phyloP scores from a whole-genome alignment of 2,113 vertebrate species.

The Misgurnus mizolepis region DNA sequence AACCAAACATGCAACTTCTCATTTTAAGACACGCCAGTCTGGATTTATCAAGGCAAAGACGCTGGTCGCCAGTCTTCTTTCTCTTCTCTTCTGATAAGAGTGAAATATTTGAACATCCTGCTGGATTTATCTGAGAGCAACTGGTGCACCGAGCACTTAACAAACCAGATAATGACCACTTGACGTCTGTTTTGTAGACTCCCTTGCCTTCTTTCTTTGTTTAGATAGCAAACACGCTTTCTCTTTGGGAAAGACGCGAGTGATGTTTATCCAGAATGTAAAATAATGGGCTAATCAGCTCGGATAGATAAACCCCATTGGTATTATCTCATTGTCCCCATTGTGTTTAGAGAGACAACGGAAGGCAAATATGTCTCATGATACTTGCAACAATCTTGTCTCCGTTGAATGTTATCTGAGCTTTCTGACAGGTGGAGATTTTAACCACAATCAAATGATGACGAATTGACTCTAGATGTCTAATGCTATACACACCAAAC shows the following conservation, averaged over 20 bases:
- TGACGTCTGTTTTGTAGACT: not conserved
- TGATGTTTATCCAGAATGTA: constrained; percentile 46
- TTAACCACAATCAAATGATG: not conserved
- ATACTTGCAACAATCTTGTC: constrained; percentile 25
- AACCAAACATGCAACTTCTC: not conserved
- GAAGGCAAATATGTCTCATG: constrained; percentile 16
- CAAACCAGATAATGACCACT: not conserved
- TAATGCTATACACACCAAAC: too few species aligned
- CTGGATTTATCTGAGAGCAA: not conserved
- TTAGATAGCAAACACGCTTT: constrained; percentile 52
- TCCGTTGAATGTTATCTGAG: constrained; percentile 13
- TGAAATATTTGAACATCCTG: constrained; percentile 11
- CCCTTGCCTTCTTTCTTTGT: constrained; percentile 25
- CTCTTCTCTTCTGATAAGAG: constrained; percentile 10
- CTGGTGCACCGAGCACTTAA: constrained; percentile 24
- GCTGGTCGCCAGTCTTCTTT: not conserved
- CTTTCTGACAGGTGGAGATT: not conserved
- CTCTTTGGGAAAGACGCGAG: constrained; percentile 19
- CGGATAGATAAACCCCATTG: constrained; percentile 42
- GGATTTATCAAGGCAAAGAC: not conserved
- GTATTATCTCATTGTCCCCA: constrained; percentile 48
- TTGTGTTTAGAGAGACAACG: constrained; percentile 44
- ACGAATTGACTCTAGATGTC: not conserved
- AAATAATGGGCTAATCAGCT: constrained; percentile 51
- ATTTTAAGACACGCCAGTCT: not conserved